These are phyloP conservation scores for Caenorhabditis sp. DNA, from an alignment of 2,888 invertebrate genomes.

Conservation along the genomic window DNA sequence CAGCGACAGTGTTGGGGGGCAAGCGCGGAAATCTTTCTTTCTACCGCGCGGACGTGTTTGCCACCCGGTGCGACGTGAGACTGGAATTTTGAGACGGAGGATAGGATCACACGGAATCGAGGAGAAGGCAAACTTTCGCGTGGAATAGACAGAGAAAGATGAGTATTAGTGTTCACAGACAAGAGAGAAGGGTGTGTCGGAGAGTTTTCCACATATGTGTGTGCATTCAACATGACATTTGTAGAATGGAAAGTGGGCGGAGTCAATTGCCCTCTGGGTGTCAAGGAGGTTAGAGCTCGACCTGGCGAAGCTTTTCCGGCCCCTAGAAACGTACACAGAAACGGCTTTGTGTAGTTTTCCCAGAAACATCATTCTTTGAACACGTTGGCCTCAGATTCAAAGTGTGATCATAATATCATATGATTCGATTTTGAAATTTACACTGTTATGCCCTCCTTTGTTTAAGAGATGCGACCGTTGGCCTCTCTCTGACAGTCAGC, in stretches of 20 bases:
- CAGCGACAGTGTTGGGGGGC: constrained; percentile 31
- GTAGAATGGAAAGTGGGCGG: constrained; percentile 49
- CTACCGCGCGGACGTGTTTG: constrained; percentile 65
- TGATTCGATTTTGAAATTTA: constrained; percentile 7
- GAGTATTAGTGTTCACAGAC: constrained; percentile 59
- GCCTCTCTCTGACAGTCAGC: constrained; percentile 2
- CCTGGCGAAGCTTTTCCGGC: constrained; percentile 43
- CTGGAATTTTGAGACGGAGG: constrained; percentile 47
- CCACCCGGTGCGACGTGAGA: constrained; percentile 51
- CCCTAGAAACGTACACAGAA: not conserved
- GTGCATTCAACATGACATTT: constrained; percentile 60
- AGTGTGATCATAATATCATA: not conserved
- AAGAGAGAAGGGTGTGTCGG: constrained; percentile 42
- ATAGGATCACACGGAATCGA: constrained; percentile 36
- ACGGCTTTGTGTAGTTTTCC: not conserved
- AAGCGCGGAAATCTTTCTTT: constrained; percentile 48
- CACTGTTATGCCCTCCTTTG: constrained; percentile 5
- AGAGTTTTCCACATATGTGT: constrained; percentile 25
- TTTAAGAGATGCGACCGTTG: constrained; percentile 21
- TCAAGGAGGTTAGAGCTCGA: constrained; percentile 61
- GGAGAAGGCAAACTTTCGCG: constrained; percentile 49
- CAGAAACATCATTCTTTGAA: not conserved
- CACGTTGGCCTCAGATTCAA: no score
- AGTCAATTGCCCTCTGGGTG: constrained; percentile 52
- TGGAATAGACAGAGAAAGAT: constrained; percentile 48